A percentile compares a stretch with the other conserved stretches of the same genome.
Conservation (phyloP, 1,140 invertebrate genomes). For the Brevipalpus yothersi region DNA sequence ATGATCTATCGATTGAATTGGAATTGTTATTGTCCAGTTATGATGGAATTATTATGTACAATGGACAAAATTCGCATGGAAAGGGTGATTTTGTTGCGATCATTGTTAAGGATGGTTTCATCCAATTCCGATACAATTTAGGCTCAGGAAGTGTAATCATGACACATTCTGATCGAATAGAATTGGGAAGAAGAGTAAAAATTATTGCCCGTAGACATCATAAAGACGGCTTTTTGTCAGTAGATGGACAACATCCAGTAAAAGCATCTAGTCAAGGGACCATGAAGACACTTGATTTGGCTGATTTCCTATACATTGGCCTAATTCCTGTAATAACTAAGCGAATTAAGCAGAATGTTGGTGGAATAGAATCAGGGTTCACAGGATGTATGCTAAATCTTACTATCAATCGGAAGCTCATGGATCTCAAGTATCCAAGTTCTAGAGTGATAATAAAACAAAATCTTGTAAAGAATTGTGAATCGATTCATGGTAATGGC, state of each 20-base stretch:
- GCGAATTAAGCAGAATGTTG: conserved; percentile 55
- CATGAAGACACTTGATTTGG: conserved; percentile 52
- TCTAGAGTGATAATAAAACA: not conserved
- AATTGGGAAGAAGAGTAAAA: conserved; percentile 45
- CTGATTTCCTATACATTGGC: conserved; percentile 54
- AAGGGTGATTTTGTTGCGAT: conserved; percentile 67
- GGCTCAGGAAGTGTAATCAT: conserved; percentile 48
- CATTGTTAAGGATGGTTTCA: conserved; percentile 25
- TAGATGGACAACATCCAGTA: conserved; percentile 52
- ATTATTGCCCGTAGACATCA: conserved; percentile 58
- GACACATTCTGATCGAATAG: conserved; percentile 41
- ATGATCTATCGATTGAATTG: conserved; percentile 60
- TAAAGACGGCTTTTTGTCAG: conserved; percentile 51
- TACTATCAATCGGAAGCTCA: conserved; percentile 38
- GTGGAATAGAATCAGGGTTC: conserved; percentile 45
- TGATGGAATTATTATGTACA: conserved; percentile 64
- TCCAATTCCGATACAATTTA: conserved; percentile 25
- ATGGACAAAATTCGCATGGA: conserved; percentile 45
- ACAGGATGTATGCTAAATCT: conserved; percentile 55
- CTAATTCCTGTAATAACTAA: conserved; percentile 43
- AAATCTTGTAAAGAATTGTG: not conserved
- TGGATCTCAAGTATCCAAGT: conserved; percentile 11
- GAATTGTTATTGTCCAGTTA: conserved; percentile 63
- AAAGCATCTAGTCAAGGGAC: conserved; percentile 48
- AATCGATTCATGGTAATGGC: not conserved